These are phyloP conservation scores for Leucoraja erinaceus DNA, from an alignment of 2,113 vertebrate genomes.

Conservation along the genomic window DNA sequence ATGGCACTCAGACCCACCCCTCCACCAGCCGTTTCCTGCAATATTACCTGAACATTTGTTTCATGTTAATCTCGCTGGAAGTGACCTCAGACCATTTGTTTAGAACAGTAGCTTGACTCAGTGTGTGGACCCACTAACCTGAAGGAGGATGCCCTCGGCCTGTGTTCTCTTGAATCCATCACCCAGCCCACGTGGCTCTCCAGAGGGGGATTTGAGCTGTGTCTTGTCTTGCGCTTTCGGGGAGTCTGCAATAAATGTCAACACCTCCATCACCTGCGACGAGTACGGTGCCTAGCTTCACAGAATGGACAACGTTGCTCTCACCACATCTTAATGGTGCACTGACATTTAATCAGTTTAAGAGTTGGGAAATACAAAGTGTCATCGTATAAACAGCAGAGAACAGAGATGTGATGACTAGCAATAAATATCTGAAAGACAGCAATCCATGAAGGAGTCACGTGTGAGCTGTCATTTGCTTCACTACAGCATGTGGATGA, in stretches of 20 bases:
- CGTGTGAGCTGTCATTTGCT: not conserved
- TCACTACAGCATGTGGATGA: too few relatives aligned
- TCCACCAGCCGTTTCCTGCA: too few relatives aligned
- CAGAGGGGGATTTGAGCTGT: constrained; percentile 94
- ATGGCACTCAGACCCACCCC: too few relatives aligned
- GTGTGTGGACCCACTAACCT: constrained; percentile 57
- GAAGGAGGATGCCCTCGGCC: constrained; percentile 87
- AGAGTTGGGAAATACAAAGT: not conserved
- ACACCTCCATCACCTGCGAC: not conserved
- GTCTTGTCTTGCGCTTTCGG: constrained; percentile 91
- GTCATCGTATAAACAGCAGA: not conserved
- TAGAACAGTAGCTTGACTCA: not conserved
- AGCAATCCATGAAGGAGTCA: not conserved
- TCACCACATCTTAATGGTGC: not conserved
- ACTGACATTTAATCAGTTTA: not conserved
- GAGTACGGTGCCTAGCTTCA: not conserved
- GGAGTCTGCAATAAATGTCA: constrained; percentile 69
- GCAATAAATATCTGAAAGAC: not conserved
- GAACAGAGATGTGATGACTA: not conserved
- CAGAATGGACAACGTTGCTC: not conserved
- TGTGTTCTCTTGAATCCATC: constrained; percentile 95
- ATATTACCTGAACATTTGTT: too few relatives aligned
- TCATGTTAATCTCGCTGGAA: too few relatives aligned
- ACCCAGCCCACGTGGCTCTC: constrained; percentile 98
- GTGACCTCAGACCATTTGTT: not conserved